Evolutionary conservation across 2,113 vertebrate genomes (phyloP), one percentile per base, ranked within the genome.

Genomic region (Calyptommatus sinebrachiatus): DNA sequence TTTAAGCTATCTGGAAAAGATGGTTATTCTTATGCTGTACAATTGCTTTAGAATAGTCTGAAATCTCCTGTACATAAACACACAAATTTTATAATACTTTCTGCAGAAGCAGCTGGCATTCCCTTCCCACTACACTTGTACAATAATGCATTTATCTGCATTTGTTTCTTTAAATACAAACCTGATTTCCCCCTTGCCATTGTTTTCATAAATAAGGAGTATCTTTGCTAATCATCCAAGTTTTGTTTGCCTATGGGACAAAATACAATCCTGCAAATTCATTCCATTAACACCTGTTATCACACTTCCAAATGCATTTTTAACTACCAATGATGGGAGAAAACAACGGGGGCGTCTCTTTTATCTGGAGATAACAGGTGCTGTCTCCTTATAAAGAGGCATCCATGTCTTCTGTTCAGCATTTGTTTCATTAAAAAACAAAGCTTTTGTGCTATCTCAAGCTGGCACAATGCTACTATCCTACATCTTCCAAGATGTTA

Each of bases 341-440:
- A 87, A 8, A 84, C 29, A 85, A 78, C 7, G 74, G 3, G 22
- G 82, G 77, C 50, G 16, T 46, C 50, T 0, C 7, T 69, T 77
- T 88, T 83, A 74, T 84, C 77, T 48, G 5, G 82, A 74, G 28
- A 70, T 71, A 80, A 80, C 41, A 88, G 67, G 50, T 80, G 48
- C 18, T 70, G 8, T 2, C 21, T 28, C 1, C 0, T 1, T 48
- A 22, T 69, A 83, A 87, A 88, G 76, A 69, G 57, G 1, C 21
- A 69, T 20, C 28, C 77, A 22, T 12, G 73, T 21, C 66, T 86
- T 85, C 29, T 69, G 20, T 8, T 80, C 65, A 11, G 1, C 71
- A 81, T 78, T 7, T 83, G 24, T 77, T 87, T 83, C 68, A 78
- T 41, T 68, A 77, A 21, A 11, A 83, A 77, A 22, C 18, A 81